phyloP scores from a whole-genome alignment of 2,113 vertebrate genomes.

The Coregonus clupeaformis region DNA sequence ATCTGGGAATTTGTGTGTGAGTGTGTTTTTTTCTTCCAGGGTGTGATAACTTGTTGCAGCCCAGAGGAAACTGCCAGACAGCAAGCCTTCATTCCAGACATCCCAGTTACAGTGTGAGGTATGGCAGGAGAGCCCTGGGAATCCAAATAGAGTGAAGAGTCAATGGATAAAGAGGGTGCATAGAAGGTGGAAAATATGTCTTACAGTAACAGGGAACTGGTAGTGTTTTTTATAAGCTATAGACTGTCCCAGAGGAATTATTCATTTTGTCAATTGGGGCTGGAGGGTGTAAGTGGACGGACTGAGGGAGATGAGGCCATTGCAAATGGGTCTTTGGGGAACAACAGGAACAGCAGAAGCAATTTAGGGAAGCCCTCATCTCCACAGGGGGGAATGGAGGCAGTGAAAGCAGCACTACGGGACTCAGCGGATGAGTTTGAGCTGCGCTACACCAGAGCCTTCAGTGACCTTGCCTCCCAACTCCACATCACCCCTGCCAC shows the following conservation, averaged over 20 bases:
- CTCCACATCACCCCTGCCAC: constrained; percentile 88
- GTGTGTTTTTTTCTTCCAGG: background rate
- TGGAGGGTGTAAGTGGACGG: constrained; percentile 55
- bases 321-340: constrained; percentile 27
- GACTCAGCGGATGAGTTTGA: constrained; percentile 92
- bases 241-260: constrained; percentile 89
- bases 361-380: background rate
- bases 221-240: constrained; percentile 89
- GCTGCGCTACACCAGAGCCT: constrained; percentile 83
- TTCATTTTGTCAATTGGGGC: constrained; percentile 75
- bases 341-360: background rate
- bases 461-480: constrained; percentile 89
- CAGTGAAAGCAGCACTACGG: constrained; percentile 81
- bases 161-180: constrained; percentile 10
- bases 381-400: constrained; percentile 31
- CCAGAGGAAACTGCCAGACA: background rate
- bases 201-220: constrained; percentile 83
- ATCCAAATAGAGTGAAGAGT: constrained; percentile 33
- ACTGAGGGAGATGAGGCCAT: constrained; percentile 51
- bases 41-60: background rate
- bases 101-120: constrained; percentile 3
- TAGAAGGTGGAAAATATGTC: constrained; percentile 48
- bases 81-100: background rate
- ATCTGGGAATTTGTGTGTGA: background rate
- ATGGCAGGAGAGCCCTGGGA: constrained; percentile 26